phyloP scores from a whole-genome alignment of 2,113 vertebrate species.

The Uropsilus gracilis region DNA sequence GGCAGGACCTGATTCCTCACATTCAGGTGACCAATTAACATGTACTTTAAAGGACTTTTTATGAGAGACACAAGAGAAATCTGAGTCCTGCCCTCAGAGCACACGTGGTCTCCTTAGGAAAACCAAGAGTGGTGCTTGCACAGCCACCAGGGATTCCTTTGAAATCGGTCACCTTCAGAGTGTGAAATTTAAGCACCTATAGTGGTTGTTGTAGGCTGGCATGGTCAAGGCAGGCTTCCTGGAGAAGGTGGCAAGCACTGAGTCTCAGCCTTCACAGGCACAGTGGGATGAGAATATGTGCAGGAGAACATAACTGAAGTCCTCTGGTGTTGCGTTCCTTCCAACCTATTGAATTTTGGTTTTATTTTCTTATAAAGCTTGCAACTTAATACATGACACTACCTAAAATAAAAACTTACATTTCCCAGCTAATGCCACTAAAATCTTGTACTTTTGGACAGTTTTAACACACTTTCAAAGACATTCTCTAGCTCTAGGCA shows the following conservation, averaged over 20 bases:
- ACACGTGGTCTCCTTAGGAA: not conserved
- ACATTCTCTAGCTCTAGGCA: not conserved
- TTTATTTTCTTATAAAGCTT: not conserved
- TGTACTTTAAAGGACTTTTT: not conserved
- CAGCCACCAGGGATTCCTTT: not conserved
- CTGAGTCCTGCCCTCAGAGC: not conserved
- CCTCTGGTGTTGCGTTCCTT: not conserved
- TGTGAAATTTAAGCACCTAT: not conserved
- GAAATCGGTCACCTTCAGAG: not conserved
- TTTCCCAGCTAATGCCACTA: not conserved
- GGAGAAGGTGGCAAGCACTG: not conserved
- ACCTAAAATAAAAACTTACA: not conserved
- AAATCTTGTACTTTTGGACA: not conserved
- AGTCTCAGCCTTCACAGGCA: not conserved
- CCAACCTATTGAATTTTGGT: not conserved
- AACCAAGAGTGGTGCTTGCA: not conserved
- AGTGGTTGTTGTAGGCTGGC: not conserved
- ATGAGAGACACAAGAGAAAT: not conserved
- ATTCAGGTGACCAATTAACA: not conserved
- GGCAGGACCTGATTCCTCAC: not conserved
- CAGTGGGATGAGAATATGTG: no score
- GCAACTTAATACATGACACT: not conserved
- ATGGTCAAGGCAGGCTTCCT: not conserved
- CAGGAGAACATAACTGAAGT: not conserved
- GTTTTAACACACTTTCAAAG: not conserved